These are phyloP conservation scores for Anableps anableps DNA, from an alignment of 2,797 vertebrate species.

Conservation along the genomic window DNA sequence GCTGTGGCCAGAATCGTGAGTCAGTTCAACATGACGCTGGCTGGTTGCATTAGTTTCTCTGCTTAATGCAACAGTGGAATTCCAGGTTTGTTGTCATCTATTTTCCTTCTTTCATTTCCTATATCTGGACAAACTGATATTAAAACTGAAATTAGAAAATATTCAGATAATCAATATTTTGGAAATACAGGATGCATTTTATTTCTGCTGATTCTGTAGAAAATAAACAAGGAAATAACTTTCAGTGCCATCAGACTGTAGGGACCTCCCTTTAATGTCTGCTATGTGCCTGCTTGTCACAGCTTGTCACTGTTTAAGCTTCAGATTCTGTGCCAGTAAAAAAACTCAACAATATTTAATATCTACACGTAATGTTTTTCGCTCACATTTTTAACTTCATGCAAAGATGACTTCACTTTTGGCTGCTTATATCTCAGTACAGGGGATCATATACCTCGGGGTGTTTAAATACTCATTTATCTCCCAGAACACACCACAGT, in stretches of 20 bases:
- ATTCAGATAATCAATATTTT: neutral
- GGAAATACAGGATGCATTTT: neutral
- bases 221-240: neutral
- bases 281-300: neutral
- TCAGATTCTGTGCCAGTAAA: neutral
- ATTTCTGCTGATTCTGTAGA: neutral
- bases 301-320: neutral
- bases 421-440: neutral
- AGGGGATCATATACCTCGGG: neutral
- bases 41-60: conserved; percentile 9
- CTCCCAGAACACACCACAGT: neutral
- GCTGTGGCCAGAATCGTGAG: conserved; percentile 37
- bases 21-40: conserved; percentile 26
- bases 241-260: too few species aligned
- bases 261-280: neutral
- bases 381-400: neutral
- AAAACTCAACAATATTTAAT: neutral
- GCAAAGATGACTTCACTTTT: neutral
- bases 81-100: conserved; percentile 21
- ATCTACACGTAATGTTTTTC: neutral
- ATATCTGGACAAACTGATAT: neutral
- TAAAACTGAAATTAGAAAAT: neutral
- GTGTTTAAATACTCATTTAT: neutral
- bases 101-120: neutral
- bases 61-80: conserved; percentile 39